phyloP scores from a whole-genome alignment of 2,113 vertebrate genomes.

The Sturnira hondurensis region DNA sequence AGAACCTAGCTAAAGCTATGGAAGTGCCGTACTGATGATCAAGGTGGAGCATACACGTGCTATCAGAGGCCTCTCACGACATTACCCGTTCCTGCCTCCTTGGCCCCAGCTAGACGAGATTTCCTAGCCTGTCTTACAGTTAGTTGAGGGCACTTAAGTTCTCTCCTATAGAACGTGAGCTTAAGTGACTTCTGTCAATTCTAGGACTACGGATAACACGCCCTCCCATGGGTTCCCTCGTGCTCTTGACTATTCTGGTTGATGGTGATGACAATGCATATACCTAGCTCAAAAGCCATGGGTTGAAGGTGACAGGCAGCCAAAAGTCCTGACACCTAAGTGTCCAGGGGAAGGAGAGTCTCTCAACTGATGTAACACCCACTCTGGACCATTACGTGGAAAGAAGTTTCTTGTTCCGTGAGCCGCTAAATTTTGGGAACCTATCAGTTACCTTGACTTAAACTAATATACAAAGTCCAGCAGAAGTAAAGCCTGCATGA shows the following conservation, averaged over 20 bases:
- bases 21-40: background rate
- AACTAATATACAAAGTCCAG: background rate
- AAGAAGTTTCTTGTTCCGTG: background rate
- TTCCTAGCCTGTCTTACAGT: background rate
- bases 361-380: background rate
- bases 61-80: background rate
- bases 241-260: background rate
- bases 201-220: background rate
- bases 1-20: background rate
- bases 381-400: background rate
- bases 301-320: background rate
- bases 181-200: background rate
- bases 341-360: background rate
- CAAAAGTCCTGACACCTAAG: background rate
- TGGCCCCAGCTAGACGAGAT: background rate
- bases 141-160: background rate
- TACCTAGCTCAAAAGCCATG: background rate
- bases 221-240: background rate
- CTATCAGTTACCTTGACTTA: background rate
- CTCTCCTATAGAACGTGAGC: background rate
- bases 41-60: background rate
- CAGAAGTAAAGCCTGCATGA: too few species aligned
- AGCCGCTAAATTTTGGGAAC: background rate
- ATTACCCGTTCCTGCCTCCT: background rate
- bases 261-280: too few species aligned